A percentile compares a stretch with the other conserved stretches of the same genome.
Evolutionary conservation across 1,140 invertebrate genomes (phyloP).

Genomic region (Drosophila grimshawi): DNA sequence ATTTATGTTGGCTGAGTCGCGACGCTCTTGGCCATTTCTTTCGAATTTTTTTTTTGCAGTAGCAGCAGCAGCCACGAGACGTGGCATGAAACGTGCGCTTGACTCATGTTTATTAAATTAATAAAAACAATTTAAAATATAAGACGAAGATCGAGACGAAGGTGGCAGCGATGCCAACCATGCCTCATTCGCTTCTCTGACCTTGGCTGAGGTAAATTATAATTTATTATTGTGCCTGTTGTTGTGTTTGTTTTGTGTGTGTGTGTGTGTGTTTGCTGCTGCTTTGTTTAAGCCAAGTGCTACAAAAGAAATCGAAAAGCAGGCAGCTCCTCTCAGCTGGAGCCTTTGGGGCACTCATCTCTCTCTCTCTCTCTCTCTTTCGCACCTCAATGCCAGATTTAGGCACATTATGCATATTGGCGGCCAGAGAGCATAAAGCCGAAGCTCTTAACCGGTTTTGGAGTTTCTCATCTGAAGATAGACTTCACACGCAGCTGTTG

Average conservation of each 20-base stretch:
- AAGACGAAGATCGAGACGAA: slow-evolving; percentile 1
- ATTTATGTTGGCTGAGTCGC: slow-evolving; percentile 8
- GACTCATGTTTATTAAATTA: slow-evolving; percentile 54
- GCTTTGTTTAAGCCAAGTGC: too few relatives aligned
- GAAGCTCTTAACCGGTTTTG: slow-evolving; percentile 14
- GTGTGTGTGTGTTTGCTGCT: too few relatives aligned
- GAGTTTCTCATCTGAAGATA: slow-evolving; percentile 3
- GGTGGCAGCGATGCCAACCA: slow-evolving; percentile 20
- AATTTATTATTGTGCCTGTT: not conserved
- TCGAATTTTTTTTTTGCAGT: not conserved
- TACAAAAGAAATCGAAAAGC: too few relatives aligned
- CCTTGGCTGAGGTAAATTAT: slow-evolving; percentile 28
- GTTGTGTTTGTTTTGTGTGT: slow-evolving; percentile 2
- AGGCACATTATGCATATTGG: slow-evolving; percentile 24
- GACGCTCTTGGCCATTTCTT: slow-evolving; percentile 38
- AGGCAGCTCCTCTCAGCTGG: not conserved
- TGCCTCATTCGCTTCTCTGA: slow-evolving; percentile 6
- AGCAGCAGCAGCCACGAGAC: slow-evolving; percentile 1
- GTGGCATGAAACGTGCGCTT: slow-evolving; percentile 17
- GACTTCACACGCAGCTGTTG: slow-evolving; percentile 31
- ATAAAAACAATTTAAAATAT: slow-evolving; percentile 45
- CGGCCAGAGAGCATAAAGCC: not conserved
- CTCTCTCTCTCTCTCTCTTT: slow-evolving; percentile 5
- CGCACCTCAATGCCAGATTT: slow-evolving; percentile 14
- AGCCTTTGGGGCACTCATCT: not conserved